Percentiles rank a stretch among this genome's conserved stretches.
Conservation (phyloP, 1,140 invertebrate genomes). For the Dinothrombium tinctorium region DNA sequence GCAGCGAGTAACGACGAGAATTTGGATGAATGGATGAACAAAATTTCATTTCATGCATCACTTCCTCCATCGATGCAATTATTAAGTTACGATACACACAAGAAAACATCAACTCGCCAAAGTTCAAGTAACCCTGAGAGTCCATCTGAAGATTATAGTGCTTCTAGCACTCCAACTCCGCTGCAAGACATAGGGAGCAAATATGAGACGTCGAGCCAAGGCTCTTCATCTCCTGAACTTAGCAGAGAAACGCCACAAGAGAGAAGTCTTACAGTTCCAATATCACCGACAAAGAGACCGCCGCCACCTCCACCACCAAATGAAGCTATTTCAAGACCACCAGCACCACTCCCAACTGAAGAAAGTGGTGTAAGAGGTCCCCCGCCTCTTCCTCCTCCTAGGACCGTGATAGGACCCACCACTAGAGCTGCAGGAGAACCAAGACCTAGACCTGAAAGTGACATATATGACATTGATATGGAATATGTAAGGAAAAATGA, state of each 20-base stretch:
- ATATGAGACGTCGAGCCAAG: conserved; percentile 2
- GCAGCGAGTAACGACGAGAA: too few species aligned
- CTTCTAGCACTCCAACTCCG: conserved; percentile 54
- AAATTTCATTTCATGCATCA: too few species aligned
- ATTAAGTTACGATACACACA: too few species aligned
- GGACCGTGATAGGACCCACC: background rate
- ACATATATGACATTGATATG: background rate
- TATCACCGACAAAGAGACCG: background rate
- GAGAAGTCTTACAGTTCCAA: background rate
- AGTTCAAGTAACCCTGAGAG: too few species aligned
- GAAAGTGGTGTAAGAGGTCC: background rate
- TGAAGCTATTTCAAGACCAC: background rate
- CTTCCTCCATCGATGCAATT: too few species aligned
- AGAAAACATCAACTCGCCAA: too few species aligned
- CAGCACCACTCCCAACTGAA: background rate
- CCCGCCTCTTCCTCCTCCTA: background rate
- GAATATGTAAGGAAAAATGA: background rate
- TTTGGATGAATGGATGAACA: too few species aligned
- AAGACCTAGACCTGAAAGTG: background rate
- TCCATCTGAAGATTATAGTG: too few species aligned
- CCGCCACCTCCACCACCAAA: background rate
- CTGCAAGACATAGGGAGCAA: background rate
- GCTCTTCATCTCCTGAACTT: conserved; percentile 1
- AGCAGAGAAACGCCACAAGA: background rate
- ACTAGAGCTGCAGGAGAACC: background rate